phyloP scores from a whole-genome alignment of 1,140 invertebrate genomes.

The Colletes latitarsis region DNA sequence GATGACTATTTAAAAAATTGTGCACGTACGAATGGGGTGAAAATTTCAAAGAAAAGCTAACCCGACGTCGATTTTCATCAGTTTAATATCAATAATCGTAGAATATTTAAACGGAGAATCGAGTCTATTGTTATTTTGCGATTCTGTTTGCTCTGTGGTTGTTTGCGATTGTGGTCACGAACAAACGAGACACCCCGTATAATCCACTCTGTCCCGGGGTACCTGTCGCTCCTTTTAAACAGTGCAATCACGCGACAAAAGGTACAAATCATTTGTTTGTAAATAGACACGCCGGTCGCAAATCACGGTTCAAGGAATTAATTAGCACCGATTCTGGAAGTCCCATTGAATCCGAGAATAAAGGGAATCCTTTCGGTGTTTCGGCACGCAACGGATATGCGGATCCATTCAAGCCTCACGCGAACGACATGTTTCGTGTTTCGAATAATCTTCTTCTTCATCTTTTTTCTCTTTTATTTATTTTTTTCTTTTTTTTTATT shows the following conservation, averaged over 20 bases:
- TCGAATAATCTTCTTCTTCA: background rate
- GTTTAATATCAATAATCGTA: no score
- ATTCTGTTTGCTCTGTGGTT: no score
- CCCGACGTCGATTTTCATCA: no score
- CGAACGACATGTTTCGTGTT: conserved; percentile 33
- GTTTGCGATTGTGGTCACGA: no score
- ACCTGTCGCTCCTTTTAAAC: background rate
- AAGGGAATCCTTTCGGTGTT: conserved; percentile 10
- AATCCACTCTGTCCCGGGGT: background rate
- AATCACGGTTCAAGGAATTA: conserved; percentile 44
- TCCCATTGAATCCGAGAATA: conserved; percentile 24
- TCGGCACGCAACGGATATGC: conserved; percentile 31
- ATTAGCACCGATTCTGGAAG: conserved; percentile 24
- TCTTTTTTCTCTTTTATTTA: background rate
- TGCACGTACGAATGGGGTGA: no score
- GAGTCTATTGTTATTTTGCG: no score
- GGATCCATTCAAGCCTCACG: conserved; percentile 33
- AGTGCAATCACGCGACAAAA: background rate
- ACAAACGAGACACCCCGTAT: no score
- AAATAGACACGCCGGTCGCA: conserved; percentile 1
- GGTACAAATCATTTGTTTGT: conserved; percentile 31
- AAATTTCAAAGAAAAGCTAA: no score
- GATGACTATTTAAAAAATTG: no score
- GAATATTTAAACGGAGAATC: no score
- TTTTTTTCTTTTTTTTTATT: no score